Conservation (phyloP, 2,113 vertebrate genomes). For the Pseudorhombus dupliciocellatus region DNA sequence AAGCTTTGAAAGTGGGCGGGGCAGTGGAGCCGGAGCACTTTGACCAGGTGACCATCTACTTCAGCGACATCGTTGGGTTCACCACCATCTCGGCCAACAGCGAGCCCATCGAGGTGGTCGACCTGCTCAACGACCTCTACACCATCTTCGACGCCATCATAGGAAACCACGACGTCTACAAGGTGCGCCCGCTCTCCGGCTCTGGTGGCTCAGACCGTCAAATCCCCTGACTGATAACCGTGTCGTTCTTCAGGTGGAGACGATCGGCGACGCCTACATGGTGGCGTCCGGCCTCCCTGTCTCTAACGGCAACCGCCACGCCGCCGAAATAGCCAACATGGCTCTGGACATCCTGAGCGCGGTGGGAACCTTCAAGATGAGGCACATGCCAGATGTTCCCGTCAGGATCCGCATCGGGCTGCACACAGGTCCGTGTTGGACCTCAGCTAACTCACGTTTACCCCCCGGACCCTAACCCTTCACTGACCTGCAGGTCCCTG, state of each 20-base stretch:
- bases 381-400: slow-evolving; percentile 84
- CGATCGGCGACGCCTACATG: slow-evolving; percentile 87
- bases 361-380: slow-evolving; percentile 85
- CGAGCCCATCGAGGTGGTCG: slow-evolving; percentile 85
- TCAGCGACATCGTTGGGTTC: slow-evolving; percentile 87
- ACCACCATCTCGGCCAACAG: slow-evolving; percentile 86
- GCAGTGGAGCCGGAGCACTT: slow-evolving; percentile 82
- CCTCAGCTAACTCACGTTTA: too few species aligned
- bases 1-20: slow-evolving; percentile 78
- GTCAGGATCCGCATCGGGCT: slow-evolving; percentile 84
- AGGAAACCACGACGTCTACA: slow-evolving; percentile 85
- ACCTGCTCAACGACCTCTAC: slow-evolving; percentile 87
- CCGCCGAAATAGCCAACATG: slow-evolving; percentile 85
- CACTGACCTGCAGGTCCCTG: slow-evolving; percentile 68
- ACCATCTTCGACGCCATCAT: slow-evolving; percentile 85
- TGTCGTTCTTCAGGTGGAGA: slow-evolving; percentile 79
- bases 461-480: too few species aligned
- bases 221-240: background rate
- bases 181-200: slow-evolving; percentile 60
- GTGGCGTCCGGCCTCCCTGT: slow-evolving; percentile 83
- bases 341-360: slow-evolving; percentile 85
- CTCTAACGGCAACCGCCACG: slow-evolving; percentile 79
- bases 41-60: slow-evolving; percentile 83
- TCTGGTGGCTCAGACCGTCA: background rate
- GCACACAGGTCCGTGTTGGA: slow-evolving; percentile 75